Evolutionary conservation across 1,140 invertebrate species (phyloP), one percentile per base, ranked within the genome.

Genomic region (Drosophila varians): DNA sequence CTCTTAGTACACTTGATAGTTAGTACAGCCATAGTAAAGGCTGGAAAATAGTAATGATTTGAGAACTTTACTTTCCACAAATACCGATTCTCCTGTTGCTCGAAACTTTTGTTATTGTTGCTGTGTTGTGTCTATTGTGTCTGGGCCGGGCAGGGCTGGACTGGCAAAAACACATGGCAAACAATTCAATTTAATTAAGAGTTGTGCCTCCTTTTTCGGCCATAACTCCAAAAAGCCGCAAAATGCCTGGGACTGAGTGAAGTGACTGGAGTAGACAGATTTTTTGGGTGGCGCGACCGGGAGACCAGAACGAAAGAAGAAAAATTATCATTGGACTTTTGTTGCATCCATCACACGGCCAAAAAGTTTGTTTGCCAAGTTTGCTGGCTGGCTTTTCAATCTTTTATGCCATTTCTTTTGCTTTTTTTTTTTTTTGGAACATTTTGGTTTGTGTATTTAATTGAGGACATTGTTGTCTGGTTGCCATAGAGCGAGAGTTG

Each of bases 161-260:
- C 71, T 83, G 70, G 64, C 71, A 58, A 84, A 74, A 69, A 75
- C 75, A 74, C 61, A 74, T 77, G 72, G 72, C 76, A 76, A 74
- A 79, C 84, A 89, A 89, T 89, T 89, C 76, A 84, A 89, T 89
- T 89, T 89, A 89, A 84, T 89, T 88, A 80, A 80, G 79, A 89
- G 75, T 78, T 72, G 65, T 75, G 26, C 60, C 53, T 34, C 45
- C 18, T 1, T 12, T 45, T 28, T 28, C 16, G 34, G 34, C 72
- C 52, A 60, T 26, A 64, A 57, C 62, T 54, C 42, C 26, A 47
- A 9, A 54, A 54, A 21, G n/a, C 11, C 9, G 25, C 38, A 18
- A 18, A 68, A 55, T 28, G 34, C 47, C 49, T 45, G 26, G 55
- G 43, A 40, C 46, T 21, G 23, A 52, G 21, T 23, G 23, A 31